Percentiles rank a stretch among this genome's conserved stretches.
Evolutionary conservation across 2,888 invertebrate species (phyloP).

Genomic region (Campoletis raptor): DNA sequence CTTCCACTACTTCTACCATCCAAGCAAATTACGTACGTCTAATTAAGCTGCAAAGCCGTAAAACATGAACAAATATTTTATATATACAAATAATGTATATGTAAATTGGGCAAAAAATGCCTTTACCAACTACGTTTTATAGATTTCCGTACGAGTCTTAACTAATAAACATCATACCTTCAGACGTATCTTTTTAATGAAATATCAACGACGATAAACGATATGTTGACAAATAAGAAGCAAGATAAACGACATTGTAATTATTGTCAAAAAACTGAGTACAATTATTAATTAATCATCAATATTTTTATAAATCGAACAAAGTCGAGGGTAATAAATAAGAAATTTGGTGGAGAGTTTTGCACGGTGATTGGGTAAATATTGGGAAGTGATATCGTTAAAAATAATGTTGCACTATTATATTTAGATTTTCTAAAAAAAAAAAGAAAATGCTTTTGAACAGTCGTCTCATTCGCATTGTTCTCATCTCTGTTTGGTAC

Average conservation of each 20-base stretch:
- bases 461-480: slow-evolving; percentile 2
- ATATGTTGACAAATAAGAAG: background rate
- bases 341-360: too few species aligned
- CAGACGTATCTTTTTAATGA: background rate
- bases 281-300: background rate
- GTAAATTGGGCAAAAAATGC: slow-evolving; percentile 76
- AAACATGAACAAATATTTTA: slow-evolving; percentile 50
- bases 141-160: background rate
- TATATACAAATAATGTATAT: slow-evolving; percentile 55
- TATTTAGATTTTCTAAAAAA: background rate
- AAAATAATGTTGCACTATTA: background rate
- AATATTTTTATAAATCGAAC: too few species aligned
- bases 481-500: slow-evolving; percentile 38
- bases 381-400: too few species aligned
- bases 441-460: background rate
- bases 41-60: slow-evolving; percentile 78
- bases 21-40: slow-evolving; percentile 82
- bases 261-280: background rate
- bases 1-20: slow-evolving; percentile 44
- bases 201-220: background rate
- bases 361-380: too few species aligned
- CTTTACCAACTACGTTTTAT: slow-evolving; percentile 7
- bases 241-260: background rate
- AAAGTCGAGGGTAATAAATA: too few species aligned
- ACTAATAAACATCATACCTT: background rate